A percentile compares a stretch with the other conserved stretches of the same genome.
Evolutionary conservation across 1,140 invertebrate genomes (phyloP).

Genomic region (Heliconius melpomene): DNA sequence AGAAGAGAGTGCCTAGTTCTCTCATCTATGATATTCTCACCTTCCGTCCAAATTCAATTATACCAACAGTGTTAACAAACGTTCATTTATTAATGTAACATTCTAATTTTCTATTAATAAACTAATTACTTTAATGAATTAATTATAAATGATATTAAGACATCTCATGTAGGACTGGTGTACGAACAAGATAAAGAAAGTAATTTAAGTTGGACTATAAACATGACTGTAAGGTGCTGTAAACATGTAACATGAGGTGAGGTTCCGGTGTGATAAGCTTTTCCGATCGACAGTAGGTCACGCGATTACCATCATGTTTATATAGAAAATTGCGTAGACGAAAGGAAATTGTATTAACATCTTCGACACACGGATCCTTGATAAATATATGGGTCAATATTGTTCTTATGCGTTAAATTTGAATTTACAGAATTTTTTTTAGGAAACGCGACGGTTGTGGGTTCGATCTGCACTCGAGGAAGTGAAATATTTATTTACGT

Average conservation of each 20-base stretch:
- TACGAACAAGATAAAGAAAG: constrained; percentile 34
- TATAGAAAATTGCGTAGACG: constrained; percentile 18
- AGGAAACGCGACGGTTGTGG: too few species aligned
- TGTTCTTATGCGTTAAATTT: too few species aligned
- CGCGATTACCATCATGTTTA: constrained; percentile 42
- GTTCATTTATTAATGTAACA: too few species aligned
- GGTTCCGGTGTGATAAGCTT: constrained; percentile 45
- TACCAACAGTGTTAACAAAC: too few species aligned
- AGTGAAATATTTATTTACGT: too few species aligned
- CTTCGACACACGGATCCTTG: background rate
- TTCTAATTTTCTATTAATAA: too few species aligned
- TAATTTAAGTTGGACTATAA: constrained; percentile 44
- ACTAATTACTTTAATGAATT: background rate
- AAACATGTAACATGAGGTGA: constrained; percentile 47
- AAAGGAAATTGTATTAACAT: constrained; percentile 17
- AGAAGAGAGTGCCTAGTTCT: too few species aligned
- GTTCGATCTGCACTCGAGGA: too few species aligned
- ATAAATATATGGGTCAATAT: too few species aligned
- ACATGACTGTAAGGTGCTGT: constrained; percentile 49
- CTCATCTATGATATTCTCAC: too few species aligned
- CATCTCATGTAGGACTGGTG: background rate
- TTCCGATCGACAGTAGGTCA: constrained; percentile 55
- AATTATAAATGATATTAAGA: background rate
- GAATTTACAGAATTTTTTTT: too few species aligned
- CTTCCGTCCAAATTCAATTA: too few species aligned